Base-by-base conservation (phyloP, 1,140 invertebrate species). In the Conus ventricosus region DNA sequence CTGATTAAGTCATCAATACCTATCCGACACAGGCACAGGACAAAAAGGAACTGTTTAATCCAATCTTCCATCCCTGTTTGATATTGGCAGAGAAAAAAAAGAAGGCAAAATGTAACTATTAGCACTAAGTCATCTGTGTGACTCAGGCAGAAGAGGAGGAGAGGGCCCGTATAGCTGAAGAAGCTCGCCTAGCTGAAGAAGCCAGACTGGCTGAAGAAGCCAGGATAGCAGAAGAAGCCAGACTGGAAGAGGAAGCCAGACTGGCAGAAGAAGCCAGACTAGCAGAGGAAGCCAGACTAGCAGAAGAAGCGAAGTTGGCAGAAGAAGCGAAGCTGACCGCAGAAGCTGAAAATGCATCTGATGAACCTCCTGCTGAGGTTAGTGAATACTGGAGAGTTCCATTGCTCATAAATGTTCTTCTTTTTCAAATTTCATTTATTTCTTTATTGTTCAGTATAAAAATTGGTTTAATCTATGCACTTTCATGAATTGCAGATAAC, bases 81-180 rank as follows among this genome's bases (percentile, higher is more conserved):
- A 63, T 63, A 63, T 13, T 2, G 4, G 60, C 67, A n/a, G 11
- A 71, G 67, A 71, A 20, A 23, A 71, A 20, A 71, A 39, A 39
- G 39, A 8, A 27, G 6, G 6, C 76, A 39, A 13, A 55, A 55
- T 55, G 53, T 53, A 60, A 13, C 15, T 84, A 57, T 75, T 20
- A 51, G 54, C 11, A 54, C 8, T 55, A 6, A 82, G 27, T 39
- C 27, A 13, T 83, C 20, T 81, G 27, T n/a, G 39, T 84, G 20
- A 84, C 84, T 60, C 87, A 93, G 93, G 90, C 81, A 82, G 91
- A 93, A 55, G 91, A 92, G 60, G 91, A 92, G 55, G 87, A 89
- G 51, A 91, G 89, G 84, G 87, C 88, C 23, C 91, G 91, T 75
- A 92, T 93, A 63, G 91, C 88, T 71, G 89, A 91, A 39, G 92